These are phyloP conservation scores for Lepus timidus DNA, from an alignment of 2,113 vertebrate genomes.

Conservation along the genomic window DNA sequence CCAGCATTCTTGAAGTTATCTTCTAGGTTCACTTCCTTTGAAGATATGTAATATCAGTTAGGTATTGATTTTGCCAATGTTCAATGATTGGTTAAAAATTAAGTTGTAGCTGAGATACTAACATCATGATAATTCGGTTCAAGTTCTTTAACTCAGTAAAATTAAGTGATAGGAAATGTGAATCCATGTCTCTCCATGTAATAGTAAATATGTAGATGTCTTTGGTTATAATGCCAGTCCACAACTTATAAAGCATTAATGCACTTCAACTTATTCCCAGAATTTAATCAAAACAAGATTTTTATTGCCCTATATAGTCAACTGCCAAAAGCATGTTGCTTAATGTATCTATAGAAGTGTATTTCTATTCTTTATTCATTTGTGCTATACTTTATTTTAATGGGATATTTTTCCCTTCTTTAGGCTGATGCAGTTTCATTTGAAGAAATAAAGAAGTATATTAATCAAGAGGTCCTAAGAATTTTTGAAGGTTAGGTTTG, in stretches of 20 bases:
- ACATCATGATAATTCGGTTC: neutral
- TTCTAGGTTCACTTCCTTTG: neutral
- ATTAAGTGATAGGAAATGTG: slow-evolving; percentile 1
- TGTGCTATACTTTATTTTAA: neutral
- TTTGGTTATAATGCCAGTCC: slow-evolving; percentile 1
- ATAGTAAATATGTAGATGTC: slow-evolving; percentile 26
- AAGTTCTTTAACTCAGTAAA: neutral
- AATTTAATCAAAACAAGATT: neutral
- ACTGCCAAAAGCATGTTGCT: slow-evolving; percentile 24
- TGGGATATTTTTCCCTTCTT: slow-evolving; percentile 47
- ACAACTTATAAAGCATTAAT: slow-evolving; percentile 42
- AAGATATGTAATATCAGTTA: neutral
- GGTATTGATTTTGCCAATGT: neutral
- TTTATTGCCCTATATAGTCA: neutral
- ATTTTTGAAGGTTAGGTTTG: slow-evolving; percentile 95
- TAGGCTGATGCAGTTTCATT: slow-evolving; percentile 92
- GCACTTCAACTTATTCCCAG: slow-evolving; percentile 40
- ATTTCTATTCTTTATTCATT: neutral
- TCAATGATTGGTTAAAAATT: neutral
- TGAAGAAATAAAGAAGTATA: slow-evolving; percentile 95
- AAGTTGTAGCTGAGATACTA: neutral
- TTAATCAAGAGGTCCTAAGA: slow-evolving; percentile 94
- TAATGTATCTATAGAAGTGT: neutral
- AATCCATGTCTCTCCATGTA: neutral
- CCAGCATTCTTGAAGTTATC: neutral